phyloP scores from a whole-genome alignment of 2,888 invertebrate genomes.

The Lordiphosa fenestrarum region DNA sequence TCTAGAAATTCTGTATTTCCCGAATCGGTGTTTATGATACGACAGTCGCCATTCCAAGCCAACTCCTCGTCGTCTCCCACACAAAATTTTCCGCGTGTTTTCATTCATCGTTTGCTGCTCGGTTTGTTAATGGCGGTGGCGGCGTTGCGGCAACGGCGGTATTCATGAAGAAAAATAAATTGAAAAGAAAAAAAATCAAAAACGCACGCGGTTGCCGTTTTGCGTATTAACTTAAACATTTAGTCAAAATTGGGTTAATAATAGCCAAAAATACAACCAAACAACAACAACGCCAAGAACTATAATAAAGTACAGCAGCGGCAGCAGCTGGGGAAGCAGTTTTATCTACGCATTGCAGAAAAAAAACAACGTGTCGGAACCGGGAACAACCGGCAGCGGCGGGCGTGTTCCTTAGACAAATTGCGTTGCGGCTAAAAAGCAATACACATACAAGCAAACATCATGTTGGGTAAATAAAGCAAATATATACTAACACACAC shows the following conservation, averaged over 20 bases:
- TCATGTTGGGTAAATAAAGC: constrained; percentile 72
- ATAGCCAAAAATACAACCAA: constrained; percentile 26
- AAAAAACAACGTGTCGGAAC: constrained; percentile 49
- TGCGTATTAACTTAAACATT: constrained; percentile 59
- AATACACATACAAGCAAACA: constrained; percentile 47
- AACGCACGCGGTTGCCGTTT: constrained; percentile 24
- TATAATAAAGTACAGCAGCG: constrained; percentile 24
- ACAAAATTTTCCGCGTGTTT: constrained; percentile 44
- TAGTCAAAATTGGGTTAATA: constrained; percentile 64
- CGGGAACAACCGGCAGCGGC: constrained; percentile 36
- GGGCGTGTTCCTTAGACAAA: constrained; percentile 63
- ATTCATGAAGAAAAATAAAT: constrained; percentile 10
- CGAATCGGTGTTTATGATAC: constrained; percentile 20
- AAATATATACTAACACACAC: constrained; percentile 24
- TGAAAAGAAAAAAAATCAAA: constrained; percentile 5
- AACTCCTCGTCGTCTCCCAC: constrained; percentile 2
- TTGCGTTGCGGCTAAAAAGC: constrained; percentile 69
- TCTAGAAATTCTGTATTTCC: constrained; percentile 52
- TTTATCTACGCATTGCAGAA: constrained; percentile 52
- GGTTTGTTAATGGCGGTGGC: constrained; percentile 17
- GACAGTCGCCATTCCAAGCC: constrained; percentile 32
- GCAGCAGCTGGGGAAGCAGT: constrained; percentile 28
- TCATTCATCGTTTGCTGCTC: constrained; percentile 29
- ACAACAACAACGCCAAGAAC: constrained; percentile 8
- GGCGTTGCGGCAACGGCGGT: constrained; percentile 4